phyloP scores from a whole-genome alignment of 2,797 vertebrate species.

The Chelonia mydas region DNA sequence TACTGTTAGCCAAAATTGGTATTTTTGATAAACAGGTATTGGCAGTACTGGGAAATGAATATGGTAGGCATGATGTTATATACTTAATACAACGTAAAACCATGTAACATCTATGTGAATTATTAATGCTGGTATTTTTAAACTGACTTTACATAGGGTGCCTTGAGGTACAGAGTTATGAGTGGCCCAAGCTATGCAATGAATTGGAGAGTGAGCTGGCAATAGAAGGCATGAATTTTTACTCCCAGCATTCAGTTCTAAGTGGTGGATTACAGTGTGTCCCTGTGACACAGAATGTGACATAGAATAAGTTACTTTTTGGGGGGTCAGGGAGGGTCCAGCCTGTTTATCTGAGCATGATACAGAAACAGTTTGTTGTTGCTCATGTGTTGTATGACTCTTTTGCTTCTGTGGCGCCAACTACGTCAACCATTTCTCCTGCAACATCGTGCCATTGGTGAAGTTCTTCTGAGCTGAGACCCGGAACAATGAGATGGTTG shows the following conservation, averaged over 20 bases:
- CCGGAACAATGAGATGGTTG: background rate
- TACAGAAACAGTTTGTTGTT: slow-evolving; percentile 6
- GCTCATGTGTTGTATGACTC: background rate
- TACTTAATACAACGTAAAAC: background rate
- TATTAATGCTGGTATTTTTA: background rate
- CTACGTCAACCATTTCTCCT: background rate
- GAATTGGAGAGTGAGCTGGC: slow-evolving; percentile 6
- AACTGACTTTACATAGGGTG: background rate
- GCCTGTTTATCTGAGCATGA: background rate
- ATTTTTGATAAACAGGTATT: background rate
- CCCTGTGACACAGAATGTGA: background rate
- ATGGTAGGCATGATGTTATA: background rate
- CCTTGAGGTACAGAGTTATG: background rate
- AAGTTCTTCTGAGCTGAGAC: background rate
- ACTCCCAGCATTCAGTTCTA: background rate
- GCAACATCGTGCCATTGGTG: background rate
- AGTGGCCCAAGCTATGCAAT: background rate
- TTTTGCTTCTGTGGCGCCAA: background rate
- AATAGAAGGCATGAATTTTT: background rate
- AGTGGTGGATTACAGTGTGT: background rate
- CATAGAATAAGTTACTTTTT: background rate
- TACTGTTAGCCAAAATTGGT: background rate
- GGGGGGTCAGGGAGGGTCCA: background rate
- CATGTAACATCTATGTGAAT: background rate
- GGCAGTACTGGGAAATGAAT: background rate